A percentile compares a stretch with the other conserved stretches of the same genome.
phyloP scores from a whole-genome alignment of 2,888 invertebrate genomes.

The Acanthosoma haemorrhoidale region DNA sequence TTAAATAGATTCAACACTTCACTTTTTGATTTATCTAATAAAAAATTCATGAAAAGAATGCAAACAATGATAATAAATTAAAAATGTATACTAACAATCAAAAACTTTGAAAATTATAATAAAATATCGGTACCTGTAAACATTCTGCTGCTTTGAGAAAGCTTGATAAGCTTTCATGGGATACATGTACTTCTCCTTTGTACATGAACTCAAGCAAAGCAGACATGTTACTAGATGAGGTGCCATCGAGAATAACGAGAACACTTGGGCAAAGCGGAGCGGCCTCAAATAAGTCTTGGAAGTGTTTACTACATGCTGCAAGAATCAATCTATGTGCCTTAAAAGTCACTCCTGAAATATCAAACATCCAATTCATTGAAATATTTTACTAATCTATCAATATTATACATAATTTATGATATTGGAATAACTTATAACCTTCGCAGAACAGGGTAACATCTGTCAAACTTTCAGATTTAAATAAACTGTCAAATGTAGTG shows the following conservation, averaged over 20 bases:
- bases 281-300: constrained; percentile 84
- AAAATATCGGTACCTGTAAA: constrained; percentile 80
- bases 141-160: constrained; percentile 88
- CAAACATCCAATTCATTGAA: background rate
- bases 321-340: constrained; percentile 86
- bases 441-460: constrained; percentile 91
- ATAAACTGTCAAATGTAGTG: constrained; percentile 84
- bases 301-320: constrained; percentile 89
- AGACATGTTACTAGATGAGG: constrained; percentile 83
- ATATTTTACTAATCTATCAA: background rate
- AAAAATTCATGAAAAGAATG: too few relatives aligned
- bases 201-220: constrained; percentile 90
- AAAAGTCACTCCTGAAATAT: constrained; percentile 71
- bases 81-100: too few relatives aligned
- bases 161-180: constrained; percentile 84
- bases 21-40: too few relatives aligned
- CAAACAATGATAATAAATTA: too few relatives aligned
- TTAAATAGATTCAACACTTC: too few relatives aligned
- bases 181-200: constrained; percentile 88
- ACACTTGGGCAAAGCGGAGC: constrained; percentile 71
- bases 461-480: constrained; percentile 87
- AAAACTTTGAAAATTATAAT: too few relatives aligned
- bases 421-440: constrained; percentile 57
- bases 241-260: constrained; percentile 83
- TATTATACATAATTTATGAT: background rate